A percentile compares a stretch with the other conserved stretches of the same genome.
Evolutionary conservation across 2,797 vertebrate species (phyloP).

Genomic region (Scolopax rusticola): DNA sequence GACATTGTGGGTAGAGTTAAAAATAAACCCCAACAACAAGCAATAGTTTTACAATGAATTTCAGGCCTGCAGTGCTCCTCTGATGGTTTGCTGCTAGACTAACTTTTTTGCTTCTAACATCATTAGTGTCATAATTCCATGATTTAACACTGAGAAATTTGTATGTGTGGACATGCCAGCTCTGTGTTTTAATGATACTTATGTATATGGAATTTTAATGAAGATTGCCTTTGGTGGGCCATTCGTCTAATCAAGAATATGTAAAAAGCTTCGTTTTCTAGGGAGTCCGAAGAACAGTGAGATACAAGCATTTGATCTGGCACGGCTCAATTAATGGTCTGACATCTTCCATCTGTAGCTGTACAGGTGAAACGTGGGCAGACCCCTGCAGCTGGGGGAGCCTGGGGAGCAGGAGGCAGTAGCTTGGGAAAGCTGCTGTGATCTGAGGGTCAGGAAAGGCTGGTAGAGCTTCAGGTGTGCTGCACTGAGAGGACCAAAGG

Average conservation of each 20-base stretch:
- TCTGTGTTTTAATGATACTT: slow-evolving; percentile 18
- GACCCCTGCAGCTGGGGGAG: fast-evolving
- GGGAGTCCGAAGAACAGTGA: background rate
- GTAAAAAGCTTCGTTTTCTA: slow-evolving; percentile 11
- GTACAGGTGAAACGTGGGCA: background rate
- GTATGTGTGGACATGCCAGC: slow-evolving; percentile 7
- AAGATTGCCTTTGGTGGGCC: slow-evolving; percentile 17
- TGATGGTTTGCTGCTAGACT: background rate
- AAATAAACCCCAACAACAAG: background rate
- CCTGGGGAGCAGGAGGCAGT: background rate
- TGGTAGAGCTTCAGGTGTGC: background rate
- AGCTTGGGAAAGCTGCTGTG: background rate
- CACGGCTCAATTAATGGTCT: background rate
- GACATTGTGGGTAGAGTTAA: background rate
- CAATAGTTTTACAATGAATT: background rate
- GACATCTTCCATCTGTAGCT: background rate
- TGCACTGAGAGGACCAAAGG: background rate
- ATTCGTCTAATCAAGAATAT: slow-evolving; percentile 18
- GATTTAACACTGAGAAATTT: slow-evolving; percentile 15
- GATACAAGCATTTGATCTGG: background rate
- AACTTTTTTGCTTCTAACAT: background rate
- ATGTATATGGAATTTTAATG: slow-evolving; percentile 49
- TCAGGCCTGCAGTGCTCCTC: background rate
- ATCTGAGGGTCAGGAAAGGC: background rate
- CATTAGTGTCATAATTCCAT: background rate